Percentiles rank a stretch among this genome's conserved stretches.
Conservation (phyloP, 35 echinoderm and acorn worm species). For the Chiridota heheva region DNA sequence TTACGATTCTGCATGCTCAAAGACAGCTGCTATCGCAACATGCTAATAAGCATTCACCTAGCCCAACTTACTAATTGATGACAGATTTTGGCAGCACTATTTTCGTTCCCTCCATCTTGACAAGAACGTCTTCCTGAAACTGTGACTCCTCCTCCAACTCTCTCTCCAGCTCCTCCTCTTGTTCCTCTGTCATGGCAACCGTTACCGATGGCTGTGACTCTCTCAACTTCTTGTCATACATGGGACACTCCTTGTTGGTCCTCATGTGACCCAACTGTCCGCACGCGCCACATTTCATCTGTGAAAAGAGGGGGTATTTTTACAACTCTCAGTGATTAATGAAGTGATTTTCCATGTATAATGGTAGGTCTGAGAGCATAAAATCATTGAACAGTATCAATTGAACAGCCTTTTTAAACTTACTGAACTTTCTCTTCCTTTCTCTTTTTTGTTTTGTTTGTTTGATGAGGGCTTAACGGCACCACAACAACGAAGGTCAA, state of each 20-base stretch:
- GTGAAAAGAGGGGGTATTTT: no score
- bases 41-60: no score
- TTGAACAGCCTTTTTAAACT: no score
- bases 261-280: constrained; percentile 91
- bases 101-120: constrained; percentile 98
- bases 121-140: constrained; percentile 92
- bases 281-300: constrained; percentile 99
- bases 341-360: no score
- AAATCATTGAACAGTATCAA: no score
- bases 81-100: constrained; percentile 82
- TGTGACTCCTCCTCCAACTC: constrained; percentile 50
- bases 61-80: constrained; percentile 92
- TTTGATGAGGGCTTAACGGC: no score
- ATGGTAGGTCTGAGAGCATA: no score
- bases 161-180: constrained; percentile 79
- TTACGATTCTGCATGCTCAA: neutral
- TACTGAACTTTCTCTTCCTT: no score
- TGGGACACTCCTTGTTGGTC: constrained; percentile 93
- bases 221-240: constrained; percentile 70
- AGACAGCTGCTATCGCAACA: no score
- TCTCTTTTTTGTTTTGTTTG: no score
- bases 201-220: constrained; percentile 70
- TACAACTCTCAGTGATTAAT: no score
- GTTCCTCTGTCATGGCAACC: constrained; percentile 94
- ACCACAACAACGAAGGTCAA: no score